These are phyloP conservation scores for Trachops cirrhosus DNA, from an alignment of 2,797 vertebrate genomes.

Conservation along the genomic window DNA sequence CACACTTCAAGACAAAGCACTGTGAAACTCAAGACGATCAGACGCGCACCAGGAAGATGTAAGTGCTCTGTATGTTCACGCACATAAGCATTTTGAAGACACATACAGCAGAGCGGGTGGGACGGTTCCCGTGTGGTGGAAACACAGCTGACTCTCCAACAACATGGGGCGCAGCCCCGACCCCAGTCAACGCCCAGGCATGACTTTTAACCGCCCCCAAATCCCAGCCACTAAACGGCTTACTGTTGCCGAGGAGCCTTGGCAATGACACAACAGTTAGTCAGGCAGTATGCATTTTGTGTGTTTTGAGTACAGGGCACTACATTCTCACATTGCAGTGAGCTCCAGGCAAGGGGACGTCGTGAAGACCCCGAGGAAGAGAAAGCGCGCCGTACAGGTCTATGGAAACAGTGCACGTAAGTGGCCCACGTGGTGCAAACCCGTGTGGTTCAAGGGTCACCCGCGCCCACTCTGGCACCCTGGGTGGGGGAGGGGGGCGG, in stretches of 20 bases:
- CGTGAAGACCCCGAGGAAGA: not conserved
- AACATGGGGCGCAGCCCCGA: not conserved
- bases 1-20: not conserved
- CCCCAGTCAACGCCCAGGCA: not conserved
- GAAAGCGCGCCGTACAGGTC: not conserved
- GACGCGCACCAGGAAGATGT: not conserved
- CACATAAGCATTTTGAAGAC: not conserved
- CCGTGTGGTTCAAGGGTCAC: not conserved
- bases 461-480: not conserved
- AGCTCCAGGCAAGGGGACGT: not conserved
- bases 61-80: not conserved
- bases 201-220: not conserved
- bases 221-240: not conserved
- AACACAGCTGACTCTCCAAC: not conserved
- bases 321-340: too few species aligned
- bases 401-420: not conserved
- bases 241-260: not conserved
- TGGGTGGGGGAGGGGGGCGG: too few species aligned
- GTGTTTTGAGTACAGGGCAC: too few species aligned
- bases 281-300: rapidly evolving
- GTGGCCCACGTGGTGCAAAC: not conserved
- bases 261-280: too few species aligned
- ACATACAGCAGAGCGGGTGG: not conserved
- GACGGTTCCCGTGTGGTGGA: not conserved
- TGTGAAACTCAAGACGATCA: not conserved